phyloP scores from a whole-genome alignment of 2,113 vertebrate genomes.

The Macaca nemestrina region DNA sequence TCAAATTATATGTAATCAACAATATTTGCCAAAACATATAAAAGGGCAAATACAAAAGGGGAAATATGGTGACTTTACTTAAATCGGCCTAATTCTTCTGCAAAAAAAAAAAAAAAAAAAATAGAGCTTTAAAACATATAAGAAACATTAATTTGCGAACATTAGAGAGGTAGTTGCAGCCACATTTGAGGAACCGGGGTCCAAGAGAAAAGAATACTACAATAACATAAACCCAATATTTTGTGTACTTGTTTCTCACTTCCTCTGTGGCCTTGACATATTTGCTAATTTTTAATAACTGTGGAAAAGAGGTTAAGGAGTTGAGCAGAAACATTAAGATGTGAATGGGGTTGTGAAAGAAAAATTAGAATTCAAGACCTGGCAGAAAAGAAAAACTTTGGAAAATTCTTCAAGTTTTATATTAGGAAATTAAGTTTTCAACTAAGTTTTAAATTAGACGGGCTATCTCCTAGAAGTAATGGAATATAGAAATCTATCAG shows the following conservation, averaged over 20 bases:
- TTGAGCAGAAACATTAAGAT: background rate
- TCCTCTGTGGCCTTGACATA: too few relatives aligned
- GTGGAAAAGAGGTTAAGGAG: background rate
- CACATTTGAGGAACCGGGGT: background rate
- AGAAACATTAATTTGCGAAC: background rate
- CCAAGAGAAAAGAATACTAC: background rate
- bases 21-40: background rate
- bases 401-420: background rate
- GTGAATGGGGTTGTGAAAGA: background rate
- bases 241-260: background rate
- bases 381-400: background rate
- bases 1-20: background rate
- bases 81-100: background rate
- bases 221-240: background rate
- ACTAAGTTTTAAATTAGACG: background rate
- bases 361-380: background rate
- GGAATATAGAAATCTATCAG: background rate
- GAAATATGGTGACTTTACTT: background rate
- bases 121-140: background rate
- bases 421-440: background rate
- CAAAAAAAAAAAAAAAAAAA: background rate
- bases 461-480: background rate
- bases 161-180: background rate
- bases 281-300: background rate
- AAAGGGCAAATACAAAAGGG: background rate